Conservation (phyloP, 2,797 vertebrate species). For the Enteromius fasciolatus region DNA sequence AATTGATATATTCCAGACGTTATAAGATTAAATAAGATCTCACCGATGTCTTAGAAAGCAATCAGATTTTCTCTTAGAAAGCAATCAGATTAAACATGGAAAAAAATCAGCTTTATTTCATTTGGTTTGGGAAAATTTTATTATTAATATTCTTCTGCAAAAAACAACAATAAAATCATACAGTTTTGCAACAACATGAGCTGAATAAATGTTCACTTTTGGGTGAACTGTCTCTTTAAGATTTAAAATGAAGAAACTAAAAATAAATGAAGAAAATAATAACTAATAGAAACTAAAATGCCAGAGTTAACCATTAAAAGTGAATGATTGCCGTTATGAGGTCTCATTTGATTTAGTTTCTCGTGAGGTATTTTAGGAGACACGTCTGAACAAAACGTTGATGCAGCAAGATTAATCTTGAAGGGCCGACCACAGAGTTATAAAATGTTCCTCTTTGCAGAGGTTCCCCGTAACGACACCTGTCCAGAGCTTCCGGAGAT, state of each 20-base stretch:
- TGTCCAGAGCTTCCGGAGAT: constrained; percentile 94
- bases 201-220: not conserved
- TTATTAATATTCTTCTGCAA: not conserved
- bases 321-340: not conserved
- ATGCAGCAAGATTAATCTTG: not conserved
- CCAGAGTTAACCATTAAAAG: not conserved
- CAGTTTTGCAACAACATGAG: not conserved
- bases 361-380: not conserved
- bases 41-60: not conserved
- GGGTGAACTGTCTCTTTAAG: not conserved
- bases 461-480: constrained; percentile 93
- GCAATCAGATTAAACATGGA: not conserved
- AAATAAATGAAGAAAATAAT: not conserved
- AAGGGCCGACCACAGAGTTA: not conserved
- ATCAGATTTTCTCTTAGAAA: not conserved
- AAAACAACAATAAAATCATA: not conserved
- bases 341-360: not conserved
- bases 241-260: not conserved
- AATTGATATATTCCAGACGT: not conserved
- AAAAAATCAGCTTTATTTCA: not conserved
- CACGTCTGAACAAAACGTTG: not conserved
- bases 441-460: constrained; percentile 67
- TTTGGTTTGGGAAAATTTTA: not conserved
- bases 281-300: not conserved
- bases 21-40: not conserved